A percentile compares a stretch with the other conserved stretches of the same genome.
phyloP scores from a whole-genome alignment of 2,888 invertebrate species.

The Teinopalpus imperialis region DNA sequence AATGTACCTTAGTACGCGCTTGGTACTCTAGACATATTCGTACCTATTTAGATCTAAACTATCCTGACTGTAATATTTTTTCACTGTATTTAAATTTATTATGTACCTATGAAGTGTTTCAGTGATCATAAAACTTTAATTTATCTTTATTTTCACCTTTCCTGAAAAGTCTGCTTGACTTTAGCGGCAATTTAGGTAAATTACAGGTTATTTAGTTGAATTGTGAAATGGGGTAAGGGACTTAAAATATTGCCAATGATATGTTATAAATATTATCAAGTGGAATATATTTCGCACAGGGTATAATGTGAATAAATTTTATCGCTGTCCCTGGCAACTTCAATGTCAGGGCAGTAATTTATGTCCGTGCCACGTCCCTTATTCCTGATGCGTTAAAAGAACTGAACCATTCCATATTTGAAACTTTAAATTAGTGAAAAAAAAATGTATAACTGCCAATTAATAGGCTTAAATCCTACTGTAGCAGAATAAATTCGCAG shows the following conservation, averaged over 20 bases:
- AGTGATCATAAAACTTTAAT: constrained; percentile 50
- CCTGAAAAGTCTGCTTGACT: constrained; percentile 41
- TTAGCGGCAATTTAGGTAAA: constrained; percentile 53
- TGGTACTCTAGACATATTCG: constrained; percentile 77
- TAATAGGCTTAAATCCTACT: constrained; percentile 41
- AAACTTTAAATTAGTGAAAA: constrained; percentile 62
- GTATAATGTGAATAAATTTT: constrained; percentile 71
- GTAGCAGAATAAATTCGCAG: constrained; percentile 10
- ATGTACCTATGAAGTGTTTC: constrained; percentile 51
- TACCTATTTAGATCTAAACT: constrained; percentile 71
- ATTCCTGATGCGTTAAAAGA: constrained; percentile 68
- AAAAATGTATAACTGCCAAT: constrained; percentile 67
- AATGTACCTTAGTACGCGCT: constrained; percentile 77
- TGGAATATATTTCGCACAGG: constrained; percentile 75
- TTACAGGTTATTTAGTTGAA: constrained; percentile 62
- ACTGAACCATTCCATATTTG: constrained; percentile 69
- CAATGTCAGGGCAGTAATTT: constrained; percentile 41
- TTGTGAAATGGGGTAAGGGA: constrained; percentile 74
- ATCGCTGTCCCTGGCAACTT: constrained; percentile 47
- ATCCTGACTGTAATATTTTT: constrained; percentile 51
- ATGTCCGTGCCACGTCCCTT: constrained; percentile 74
- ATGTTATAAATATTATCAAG: constrained; percentile 69
- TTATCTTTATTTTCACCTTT: constrained; percentile 45
- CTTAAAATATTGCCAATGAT: constrained; percentile 67
- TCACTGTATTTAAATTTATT: constrained; percentile 46